Evolutionary conservation across 1,140 invertebrate species (phyloP), one percentile per base, ranked within the genome.

Genomic region (Zelostemma sp.): DNA sequence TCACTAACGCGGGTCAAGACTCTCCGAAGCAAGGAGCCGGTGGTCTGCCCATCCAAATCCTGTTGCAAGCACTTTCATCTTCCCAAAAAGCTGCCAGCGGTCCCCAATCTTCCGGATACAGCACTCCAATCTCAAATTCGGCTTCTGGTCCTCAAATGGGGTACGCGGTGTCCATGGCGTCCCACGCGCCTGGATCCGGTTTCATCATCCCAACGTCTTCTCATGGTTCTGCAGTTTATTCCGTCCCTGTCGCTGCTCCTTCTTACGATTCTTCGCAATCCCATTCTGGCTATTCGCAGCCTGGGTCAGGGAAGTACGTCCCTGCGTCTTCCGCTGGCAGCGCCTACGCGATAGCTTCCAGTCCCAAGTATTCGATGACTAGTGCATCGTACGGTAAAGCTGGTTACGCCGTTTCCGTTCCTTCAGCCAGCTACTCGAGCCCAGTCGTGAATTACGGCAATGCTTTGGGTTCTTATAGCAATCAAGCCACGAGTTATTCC

Each of bases 311-410:
- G 4, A 74, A 72, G 31, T 83, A 80, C 28, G 16, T 62, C 1
- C 76, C 80, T 3, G 47, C 75, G 2, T 76, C 79, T 0, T 80
- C 77, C 0, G 64, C 74, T 1, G 75, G 77, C 3, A 78, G 69
- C 19, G 9, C 72, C 0, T 81, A 81, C 33, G 58, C 71, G 1
- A 62, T n/a, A 38, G 35, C 64, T 17, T 53, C 67, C 0, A 25
- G 15, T 8, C 17, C 68, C 1, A 53, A 33, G 16, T 59, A 73
- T n/a, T 19, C 70, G 1, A 49, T 59, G 4, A 35, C 61, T 1
- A 69, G 47, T 56, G 57, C 38, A 38, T 57, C 45, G 16, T 74
- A 76, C 16, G 63, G 59, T 0, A 63, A 67, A 9, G 43, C 72
- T 14, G 47, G 38, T 45, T 50, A 68, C 0, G 68, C 53, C 16